Conservation (phyloP, 2,797 vertebrate species). For the Gallinago nigripennis region DNA sequence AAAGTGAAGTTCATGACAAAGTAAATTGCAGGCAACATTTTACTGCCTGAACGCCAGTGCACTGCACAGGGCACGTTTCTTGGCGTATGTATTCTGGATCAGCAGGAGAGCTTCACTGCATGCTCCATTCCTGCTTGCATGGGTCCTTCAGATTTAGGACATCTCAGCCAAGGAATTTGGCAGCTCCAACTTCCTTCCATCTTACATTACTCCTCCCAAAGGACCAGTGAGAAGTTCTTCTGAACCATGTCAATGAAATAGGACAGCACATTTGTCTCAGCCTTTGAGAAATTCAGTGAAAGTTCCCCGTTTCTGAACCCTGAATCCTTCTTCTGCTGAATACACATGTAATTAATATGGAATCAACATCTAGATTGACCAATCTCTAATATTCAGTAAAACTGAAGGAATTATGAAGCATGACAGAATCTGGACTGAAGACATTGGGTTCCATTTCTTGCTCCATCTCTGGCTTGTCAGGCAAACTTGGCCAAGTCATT, state of each 20-base stretch:
- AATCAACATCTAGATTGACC: neutral
- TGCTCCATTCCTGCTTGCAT: neutral
- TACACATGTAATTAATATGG: neutral
- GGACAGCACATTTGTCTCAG: neutral
- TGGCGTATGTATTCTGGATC: neutral
- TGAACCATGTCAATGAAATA: neutral
- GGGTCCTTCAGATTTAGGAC: neutral
- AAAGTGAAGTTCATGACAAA: neutral
- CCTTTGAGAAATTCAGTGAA: neutral
- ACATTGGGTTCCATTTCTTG: neutral
- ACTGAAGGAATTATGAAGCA: neutral
- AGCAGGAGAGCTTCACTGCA: neutral
- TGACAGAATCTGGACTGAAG: neutral
- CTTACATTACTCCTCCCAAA: neutral
- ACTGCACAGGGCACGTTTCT: rapidly evolving
- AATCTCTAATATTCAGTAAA: neutral
- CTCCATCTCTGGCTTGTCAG: neutral
- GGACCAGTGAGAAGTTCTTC: neutral
- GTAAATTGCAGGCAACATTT: neutral
- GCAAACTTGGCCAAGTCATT: neutral
- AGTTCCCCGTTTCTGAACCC: neutral
- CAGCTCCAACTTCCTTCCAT: neutral
- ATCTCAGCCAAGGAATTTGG: neutral
- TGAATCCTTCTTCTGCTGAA: neutral
- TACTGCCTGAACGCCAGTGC: rapidly evolving